A percentile compares a stretch with the other conserved stretches of the same genome.
Conservation (phyloP, 2,797 vertebrate species). For the Typhlichthys eigenmanni region DNA sequence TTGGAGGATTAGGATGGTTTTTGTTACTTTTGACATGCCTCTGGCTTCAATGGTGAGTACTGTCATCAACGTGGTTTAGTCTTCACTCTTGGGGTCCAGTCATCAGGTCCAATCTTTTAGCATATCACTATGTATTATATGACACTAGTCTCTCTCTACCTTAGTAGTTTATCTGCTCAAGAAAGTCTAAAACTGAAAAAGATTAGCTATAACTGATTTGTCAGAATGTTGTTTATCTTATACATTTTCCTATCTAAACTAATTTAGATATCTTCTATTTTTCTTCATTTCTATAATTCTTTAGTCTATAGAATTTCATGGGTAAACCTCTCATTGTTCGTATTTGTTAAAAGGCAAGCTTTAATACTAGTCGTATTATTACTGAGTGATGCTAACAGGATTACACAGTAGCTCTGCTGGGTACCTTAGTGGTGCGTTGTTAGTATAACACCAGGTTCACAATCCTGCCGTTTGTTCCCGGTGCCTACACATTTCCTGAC, state of each 20-base stretch:
- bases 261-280: background rate
- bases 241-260: background rate
- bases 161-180: conserved; percentile 4
- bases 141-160: conserved; percentile 9
- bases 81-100: no score
- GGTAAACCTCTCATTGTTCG: background rate
- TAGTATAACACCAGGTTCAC: conserved; percentile 15
- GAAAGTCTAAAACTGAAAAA: background rate
- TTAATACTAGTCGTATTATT: conserved; percentile 1
- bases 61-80: conserved; percentile 25
- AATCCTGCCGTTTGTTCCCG: conserved; percentile 24
- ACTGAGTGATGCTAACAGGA: conserved; percentile 1
- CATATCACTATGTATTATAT: conserved; percentile 12
- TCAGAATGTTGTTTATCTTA: background rate
- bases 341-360: no score
- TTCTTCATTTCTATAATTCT: background rate
- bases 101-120: conserved; percentile 2
- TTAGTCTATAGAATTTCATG: background rate
- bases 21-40: conserved; percentile 77
- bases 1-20: conserved; percentile 79
- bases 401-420: background rate
- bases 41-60: conserved; percentile 79
- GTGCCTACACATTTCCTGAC: conserved; percentile 54
- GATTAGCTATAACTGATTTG: no score
- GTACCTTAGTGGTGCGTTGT: conserved; percentile 4